Percentiles rank a stretch among this genome's conserved stretches.
Conservation (phyloP, 2,888 invertebrate genomes). For the Uloborus plumipes region DNA sequence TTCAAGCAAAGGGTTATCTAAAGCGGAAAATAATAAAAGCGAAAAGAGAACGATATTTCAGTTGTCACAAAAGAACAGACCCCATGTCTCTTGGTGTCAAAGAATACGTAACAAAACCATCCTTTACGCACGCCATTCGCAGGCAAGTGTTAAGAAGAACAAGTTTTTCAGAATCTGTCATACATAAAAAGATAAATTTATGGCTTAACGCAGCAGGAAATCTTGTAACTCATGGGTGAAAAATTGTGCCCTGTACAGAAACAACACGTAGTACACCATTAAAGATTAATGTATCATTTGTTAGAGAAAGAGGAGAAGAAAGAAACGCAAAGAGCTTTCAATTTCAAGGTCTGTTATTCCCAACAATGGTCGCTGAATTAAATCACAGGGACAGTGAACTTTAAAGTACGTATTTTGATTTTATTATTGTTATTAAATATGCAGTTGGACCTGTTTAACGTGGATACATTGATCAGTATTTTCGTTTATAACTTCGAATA, state of each 20-base stretch:
- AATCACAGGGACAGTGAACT: too few relatives aligned
- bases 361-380: too few relatives aligned
- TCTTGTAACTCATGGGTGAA: conserved; percentile 15
- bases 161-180: conserved; percentile 36
- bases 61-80: neutral
- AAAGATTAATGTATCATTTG: conserved; percentile 6
- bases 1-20: too few relatives aligned
- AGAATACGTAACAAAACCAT: conserved; percentile 24
- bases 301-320: neutral
- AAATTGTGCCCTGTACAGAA: conserved; percentile 1
- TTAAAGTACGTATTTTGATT: too few relatives aligned
- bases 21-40: too few relatives aligned
- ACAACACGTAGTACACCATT: neutral
- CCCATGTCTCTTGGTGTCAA: conserved; percentile 14
- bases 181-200: conserved; percentile 20
- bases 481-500: too few relatives aligned
- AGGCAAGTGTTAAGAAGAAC: conserved; percentile 23
- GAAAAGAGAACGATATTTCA: too few relatives aligned
- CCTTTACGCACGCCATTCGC: conserved; percentile 20
- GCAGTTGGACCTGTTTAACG: too few relatives aligned
- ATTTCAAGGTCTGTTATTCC: neutral
- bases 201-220: neutral
- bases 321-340: neutral
- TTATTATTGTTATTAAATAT: too few relatives aligned
- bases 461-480: too few relatives aligned